Percentiles rank a stretch among this genome's conserved stretches.
These are phyloP conservation scores for Eulemur macaco DNA, from an alignment of 2,113 vertebrate species.

Conservation along the genomic window DNA sequence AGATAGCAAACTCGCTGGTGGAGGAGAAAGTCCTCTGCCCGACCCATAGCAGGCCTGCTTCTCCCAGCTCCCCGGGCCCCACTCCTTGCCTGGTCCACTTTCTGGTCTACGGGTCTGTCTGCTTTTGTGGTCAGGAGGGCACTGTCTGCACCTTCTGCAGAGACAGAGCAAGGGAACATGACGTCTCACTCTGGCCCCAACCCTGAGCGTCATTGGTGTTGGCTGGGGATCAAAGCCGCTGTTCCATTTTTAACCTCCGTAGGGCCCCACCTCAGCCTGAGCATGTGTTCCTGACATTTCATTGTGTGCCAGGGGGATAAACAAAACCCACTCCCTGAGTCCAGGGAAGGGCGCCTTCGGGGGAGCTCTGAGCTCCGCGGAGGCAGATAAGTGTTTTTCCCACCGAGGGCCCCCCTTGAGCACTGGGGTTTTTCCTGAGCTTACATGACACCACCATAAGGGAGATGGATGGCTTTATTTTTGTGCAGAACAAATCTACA, in stretches of 20 bases:
- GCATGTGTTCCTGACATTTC: conserved; percentile 86
- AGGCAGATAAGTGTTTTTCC: conserved; percentile 83
- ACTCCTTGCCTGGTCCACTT: not conserved
- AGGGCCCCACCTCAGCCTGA: conserved; percentile 85
- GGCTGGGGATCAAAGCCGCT: conserved; percentile 86
- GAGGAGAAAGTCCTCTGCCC: not conserved
- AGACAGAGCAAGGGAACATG: conserved; percentile 76
- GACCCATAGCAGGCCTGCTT: not conserved
- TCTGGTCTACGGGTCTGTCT: conserved; percentile 7
- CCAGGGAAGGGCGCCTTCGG: conserved; percentile 83
- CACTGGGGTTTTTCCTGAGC: conserved; percentile 78
- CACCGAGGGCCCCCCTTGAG: conserved; percentile 68
- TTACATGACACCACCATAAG: conserved; percentile 61
- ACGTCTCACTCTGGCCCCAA: conserved; percentile 72
- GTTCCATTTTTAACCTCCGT: conserved; percentile 85
- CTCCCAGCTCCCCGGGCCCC: fast-evolving
- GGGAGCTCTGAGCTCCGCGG: conserved; percentile 73
- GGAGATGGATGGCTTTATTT: conserved; percentile 85
- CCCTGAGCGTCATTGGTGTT: conserved; percentile 79
- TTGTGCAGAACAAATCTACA: conserved; percentile 76
- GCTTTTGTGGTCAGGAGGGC: conserved; percentile 55
- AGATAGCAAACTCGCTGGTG: fast-evolving
- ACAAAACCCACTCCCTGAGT: conserved; percentile 85
- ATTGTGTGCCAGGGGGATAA: conserved; percentile 89
- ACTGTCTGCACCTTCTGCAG: conserved; percentile 48